A percentile compares a stretch with the other conserved stretches of the same genome.
Evolutionary conservation across 2,797 vertebrate species (phyloP).

Genomic region (Euthynnus affinis): DNA sequence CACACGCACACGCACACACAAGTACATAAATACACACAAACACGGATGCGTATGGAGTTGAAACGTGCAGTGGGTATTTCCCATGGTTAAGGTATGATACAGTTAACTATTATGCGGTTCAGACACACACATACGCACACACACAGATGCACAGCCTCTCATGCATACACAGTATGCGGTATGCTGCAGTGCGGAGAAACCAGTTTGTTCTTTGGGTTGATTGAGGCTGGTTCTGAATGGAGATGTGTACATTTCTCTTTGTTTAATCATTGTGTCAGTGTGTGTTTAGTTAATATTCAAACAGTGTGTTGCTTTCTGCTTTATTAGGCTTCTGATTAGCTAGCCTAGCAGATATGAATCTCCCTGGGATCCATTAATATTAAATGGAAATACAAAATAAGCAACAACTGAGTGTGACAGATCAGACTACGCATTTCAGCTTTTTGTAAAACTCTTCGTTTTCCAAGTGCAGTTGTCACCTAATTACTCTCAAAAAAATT

Average conservation of each 20-base stretch:
- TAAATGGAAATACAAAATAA: conserved; percentile 35
- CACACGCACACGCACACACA: conserved; percentile 19
- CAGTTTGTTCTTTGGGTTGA: conserved; percentile 52
- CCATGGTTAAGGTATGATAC: conserved; percentile 70
- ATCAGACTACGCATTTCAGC: conserved; percentile 14
- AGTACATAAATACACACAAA: conserved; percentile 12
- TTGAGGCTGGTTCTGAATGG: conserved; percentile 39
- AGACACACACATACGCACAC: conserved; percentile 51
- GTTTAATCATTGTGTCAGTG: conserved; percentile 6
- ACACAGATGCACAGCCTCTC: conserved; percentile 57
- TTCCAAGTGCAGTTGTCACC: background rate
- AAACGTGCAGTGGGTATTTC: conserved; percentile 73
- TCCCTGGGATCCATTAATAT: conserved; percentile 45
- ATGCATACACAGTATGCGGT: conserved; percentile 61
- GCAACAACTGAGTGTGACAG: conserved; percentile 30
- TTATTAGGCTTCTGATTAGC: conserved; percentile 42
- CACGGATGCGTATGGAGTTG: conserved; percentile 50
- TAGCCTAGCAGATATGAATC: conserved; percentile 28
- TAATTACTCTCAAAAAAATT: conserved; percentile 43
- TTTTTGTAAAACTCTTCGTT: conserved; percentile 28
- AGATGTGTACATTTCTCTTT: conserved; percentile 37
- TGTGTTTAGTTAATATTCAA: conserved; percentile 40
- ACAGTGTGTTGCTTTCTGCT: conserved; percentile 26
- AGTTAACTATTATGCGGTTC: conserved; percentile 64
- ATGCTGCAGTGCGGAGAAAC: conserved; percentile 70